phyloP scores from a whole-genome alignment of 2,888 invertebrate species.

The Hypselothyrea guttata region DNA sequence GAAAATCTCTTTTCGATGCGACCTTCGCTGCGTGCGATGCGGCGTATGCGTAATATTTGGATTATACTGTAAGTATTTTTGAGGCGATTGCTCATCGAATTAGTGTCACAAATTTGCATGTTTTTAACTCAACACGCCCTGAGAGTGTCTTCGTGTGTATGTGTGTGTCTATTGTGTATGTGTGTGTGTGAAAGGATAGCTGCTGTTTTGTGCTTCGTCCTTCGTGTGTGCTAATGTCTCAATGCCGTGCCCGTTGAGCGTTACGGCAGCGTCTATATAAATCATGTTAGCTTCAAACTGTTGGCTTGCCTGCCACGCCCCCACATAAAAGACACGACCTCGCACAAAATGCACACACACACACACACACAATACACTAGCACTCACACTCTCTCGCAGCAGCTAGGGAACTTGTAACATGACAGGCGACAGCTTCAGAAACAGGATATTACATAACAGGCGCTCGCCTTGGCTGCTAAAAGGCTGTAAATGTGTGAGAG shows the following conservation, averaged over 20 bases:
- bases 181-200: background rate
- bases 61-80: background rate
- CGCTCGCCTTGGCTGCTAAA: conserved; percentile 55
- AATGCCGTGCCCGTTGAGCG: conserved; percentile 68
- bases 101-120: conserved; percentile 55
- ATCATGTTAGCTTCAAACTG: conserved; percentile 61
- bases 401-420: conserved; percentile 62
- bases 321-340: conserved; percentile 39
- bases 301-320: conserved; percentile 68
- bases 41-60: conserved; percentile 71
- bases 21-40: conserved; percentile 46
- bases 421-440: conserved; percentile 74
- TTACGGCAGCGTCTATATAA: conserved; percentile 48
- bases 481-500: conserved; percentile 41
- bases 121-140: conserved; percentile 22
- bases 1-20: conserved; percentile 16
- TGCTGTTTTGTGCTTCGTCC: conserved; percentile 4
- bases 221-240: conserved; percentile 60
- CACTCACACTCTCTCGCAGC: background rate
- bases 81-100: conserved; percentile 55
- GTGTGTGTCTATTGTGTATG: conserved; percentile 8
- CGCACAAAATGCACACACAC: conserved; percentile 13
- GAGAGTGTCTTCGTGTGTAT: conserved; percentile 15
- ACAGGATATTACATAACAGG: conserved; percentile 75
- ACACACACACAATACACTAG: conserved; percentile 20